Percentiles rank a stretch among this genome's conserved stretches.
Evolutionary conservation across 2,797 vertebrate species (phyloP).

Genomic region (Astyanax mexicanus): DNA sequence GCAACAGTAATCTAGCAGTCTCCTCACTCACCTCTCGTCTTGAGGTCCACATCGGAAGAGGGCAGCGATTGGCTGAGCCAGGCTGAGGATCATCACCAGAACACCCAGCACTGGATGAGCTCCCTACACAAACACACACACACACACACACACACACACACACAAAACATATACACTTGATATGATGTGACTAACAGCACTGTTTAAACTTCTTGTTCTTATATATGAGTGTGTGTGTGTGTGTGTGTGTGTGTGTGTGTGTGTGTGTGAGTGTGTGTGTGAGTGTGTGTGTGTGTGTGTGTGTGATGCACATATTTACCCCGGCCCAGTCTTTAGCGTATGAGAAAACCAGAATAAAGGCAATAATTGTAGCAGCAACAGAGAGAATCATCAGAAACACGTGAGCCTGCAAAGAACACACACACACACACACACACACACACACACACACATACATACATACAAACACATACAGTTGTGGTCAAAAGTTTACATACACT

Average conservation of each 20-base stretch:
- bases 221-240: no score
- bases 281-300: background rate
- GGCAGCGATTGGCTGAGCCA: constrained; percentile 66
- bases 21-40: constrained; percentile 64
- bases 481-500: no score
- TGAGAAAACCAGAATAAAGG: constrained; percentile 79
- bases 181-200: no score
- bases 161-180: no score
- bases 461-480: no score
- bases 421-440: no score
- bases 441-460: no score
- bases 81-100: constrained; percentile 68
- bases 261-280: background rate
- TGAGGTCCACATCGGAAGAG: constrained; percentile 74
- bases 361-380: constrained; percentile 68
- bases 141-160: background rate
- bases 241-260: no score
- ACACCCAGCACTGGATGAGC: constrained; percentile 72
- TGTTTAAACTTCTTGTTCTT: no score
- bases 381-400: constrained; percentile 75
- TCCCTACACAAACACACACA: constrained; percentile 63
- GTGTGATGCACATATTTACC: constrained; percentile 71
- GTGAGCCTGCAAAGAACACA: constrained; percentile 72
- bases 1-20: no score
- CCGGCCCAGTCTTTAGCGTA: constrained; percentile 67